Evolutionary conservation across 2,113 vertebrate species (phyloP).

Genomic region (Pachypanchax playfairii): DNA sequence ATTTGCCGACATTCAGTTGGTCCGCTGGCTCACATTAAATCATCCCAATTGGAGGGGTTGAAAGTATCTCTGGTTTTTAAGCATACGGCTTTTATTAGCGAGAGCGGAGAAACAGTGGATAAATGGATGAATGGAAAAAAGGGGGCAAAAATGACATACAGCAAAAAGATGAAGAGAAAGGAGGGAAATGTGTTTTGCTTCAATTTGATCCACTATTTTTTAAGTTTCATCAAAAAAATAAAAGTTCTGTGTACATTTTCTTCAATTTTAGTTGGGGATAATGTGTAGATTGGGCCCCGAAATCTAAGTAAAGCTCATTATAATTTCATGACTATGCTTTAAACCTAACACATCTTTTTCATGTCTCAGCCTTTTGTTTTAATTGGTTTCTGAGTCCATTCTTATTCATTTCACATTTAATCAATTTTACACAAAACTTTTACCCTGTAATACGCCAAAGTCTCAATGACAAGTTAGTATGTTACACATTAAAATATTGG

Average conservation of each 20-base stretch:
- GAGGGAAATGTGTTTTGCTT: constrained; percentile 20
- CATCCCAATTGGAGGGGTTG: constrained; percentile 33
- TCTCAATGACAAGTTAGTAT: background rate
- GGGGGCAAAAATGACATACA: constrained; percentile 38
- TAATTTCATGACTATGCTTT: too few relatives aligned
- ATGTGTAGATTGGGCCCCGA: too few relatives aligned
- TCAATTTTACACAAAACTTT: constrained; percentile 17
- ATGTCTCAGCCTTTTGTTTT: constrained; percentile 2
- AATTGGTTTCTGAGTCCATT: background rate
- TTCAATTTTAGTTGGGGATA: too few relatives aligned
- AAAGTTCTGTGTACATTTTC: too few relatives aligned
- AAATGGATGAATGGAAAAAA: constrained; percentile 28
- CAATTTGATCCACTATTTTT: constrained; percentile 5
- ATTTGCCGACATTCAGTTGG: constrained; percentile 36
- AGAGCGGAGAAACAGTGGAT: constrained; percentile 4
- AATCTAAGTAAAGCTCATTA: too few relatives aligned
- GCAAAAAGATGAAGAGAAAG: constrained; percentile 34
- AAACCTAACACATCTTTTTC: constrained; percentile 38
- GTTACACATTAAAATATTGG: background rate
- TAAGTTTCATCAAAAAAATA: too few relatives aligned
- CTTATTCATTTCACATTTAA: constrained; percentile 5
- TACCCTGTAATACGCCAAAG: too few relatives aligned
- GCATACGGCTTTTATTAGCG: constrained; percentile 61
- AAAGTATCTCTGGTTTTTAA: constrained; percentile 35
- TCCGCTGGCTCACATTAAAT: constrained; percentile 43